Percentiles rank a stretch among this genome's conserved stretches.
These are phyloP conservation scores for Cabera pusaria DNA, from an alignment of 2,888 invertebrate species.

Conservation along the genomic window DNA sequence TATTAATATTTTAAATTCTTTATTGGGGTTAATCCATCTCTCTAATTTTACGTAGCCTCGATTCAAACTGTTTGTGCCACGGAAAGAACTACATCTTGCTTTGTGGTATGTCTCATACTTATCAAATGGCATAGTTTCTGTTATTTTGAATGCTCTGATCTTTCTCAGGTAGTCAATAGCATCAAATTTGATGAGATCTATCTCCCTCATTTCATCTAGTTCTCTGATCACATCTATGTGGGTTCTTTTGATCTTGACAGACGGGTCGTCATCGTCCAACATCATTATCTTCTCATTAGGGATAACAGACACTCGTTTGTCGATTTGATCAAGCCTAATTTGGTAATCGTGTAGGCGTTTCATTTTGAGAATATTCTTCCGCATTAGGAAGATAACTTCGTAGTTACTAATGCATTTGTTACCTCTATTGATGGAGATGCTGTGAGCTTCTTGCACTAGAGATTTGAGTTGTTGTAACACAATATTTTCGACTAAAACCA, in stretches of 20 bases:
- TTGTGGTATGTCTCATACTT: slow-evolving; percentile 91
- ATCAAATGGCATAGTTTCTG: slow-evolving; percentile 76
- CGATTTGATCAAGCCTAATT: slow-evolving; percentile 79
- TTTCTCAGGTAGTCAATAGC: slow-evolving; percentile 82
- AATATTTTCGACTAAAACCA: slow-evolving; percentile 92
- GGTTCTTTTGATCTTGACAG: slow-evolving; percentile 65
- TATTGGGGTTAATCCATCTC: slow-evolving; percentile 85
- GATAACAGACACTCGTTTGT: slow-evolving; percentile 51
- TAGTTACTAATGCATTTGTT: slow-evolving; percentile 81
- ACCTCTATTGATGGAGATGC: slow-evolving; percentile 85
- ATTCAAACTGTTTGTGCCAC: slow-evolving; percentile 64
- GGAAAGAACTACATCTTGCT: slow-evolving; percentile 90
- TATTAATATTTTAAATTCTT: slow-evolving; percentile 84
- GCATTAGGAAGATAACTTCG: slow-evolving; percentile 92
- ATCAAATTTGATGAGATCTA: slow-evolving; percentile 79
- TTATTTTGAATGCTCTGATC: slow-evolving; percentile 82
- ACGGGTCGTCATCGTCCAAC: slow-evolving; percentile 78
- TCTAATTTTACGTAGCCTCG: slow-evolving; percentile 84
- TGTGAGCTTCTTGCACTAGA: slow-evolving; percentile 89
- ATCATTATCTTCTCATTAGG: slow-evolving; percentile 53
- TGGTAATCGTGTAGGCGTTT: slow-evolving; percentile 90
- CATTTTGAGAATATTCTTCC: slow-evolving; percentile 91
- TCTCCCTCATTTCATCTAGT: slow-evolving; percentile 82
- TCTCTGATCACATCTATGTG: slow-evolving; percentile 79
- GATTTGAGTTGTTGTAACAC: slow-evolving; percentile 91